Evolutionary conservation across 2,888 invertebrate species (phyloP), one percentile per base, ranked within the genome.

Genomic region (Morpho helenor): DNA sequence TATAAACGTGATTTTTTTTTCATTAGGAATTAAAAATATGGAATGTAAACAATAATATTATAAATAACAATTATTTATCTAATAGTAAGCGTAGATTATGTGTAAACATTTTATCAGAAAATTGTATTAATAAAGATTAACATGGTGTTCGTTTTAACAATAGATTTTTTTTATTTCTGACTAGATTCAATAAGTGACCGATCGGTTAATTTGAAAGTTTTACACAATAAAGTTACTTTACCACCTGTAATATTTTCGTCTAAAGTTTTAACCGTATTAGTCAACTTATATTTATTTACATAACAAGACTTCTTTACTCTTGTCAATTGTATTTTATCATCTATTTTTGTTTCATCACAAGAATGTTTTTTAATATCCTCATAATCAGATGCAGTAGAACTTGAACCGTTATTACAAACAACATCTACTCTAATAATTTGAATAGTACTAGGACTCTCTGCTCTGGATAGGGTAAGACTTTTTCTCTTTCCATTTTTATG

Each of bases 391-490:
- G 72, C 63, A 0, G 74, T 63, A 0, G 81, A 72, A 47, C 70
- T 76, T 44, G 67, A 67, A 52, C 72, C 77, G 62, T 80, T 74
- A 65, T 86, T 85, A 61, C 87, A 84, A 8, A 91, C 84, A 7
- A 91, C 89, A 62, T 91, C 91, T 0, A 91, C 91, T 70, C 91
- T 76, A 23, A 91, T 91, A 2, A 91, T 82, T 73, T 91, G 90
- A 8, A 89, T 78, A 0, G 90, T 89, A 61, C 90, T 89, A 7
- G 91, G 91, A 63, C 87, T 90, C 62, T 83, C 85, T 8, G 82
- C 72, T 49, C 88, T 78, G 0, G 91, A 88, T 64, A 90, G 86
- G 0, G 88, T 91, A 0, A 91, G 73, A 65, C 88, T 87, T 75
- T 87, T 89, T 60, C 87, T 75, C 66, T 82, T 84, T 0, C 83